Conservation (phyloP, 2,113 vertebrate species). For the Callocephalon fimbriatum region DNA sequence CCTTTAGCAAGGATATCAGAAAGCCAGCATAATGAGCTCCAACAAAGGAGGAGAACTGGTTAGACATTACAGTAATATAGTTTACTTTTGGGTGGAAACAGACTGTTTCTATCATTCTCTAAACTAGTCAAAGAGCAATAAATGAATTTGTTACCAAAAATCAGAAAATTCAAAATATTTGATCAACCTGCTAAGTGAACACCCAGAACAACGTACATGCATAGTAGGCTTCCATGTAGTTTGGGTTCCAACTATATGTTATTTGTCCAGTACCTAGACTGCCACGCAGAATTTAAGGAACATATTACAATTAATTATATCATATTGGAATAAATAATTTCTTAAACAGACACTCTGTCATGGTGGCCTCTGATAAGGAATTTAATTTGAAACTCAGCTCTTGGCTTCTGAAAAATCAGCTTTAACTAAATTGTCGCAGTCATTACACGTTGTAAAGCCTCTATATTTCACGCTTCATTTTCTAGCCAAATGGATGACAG, state of each 20-base stretch:
- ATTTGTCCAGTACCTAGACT: neutral
- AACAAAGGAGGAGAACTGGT: neutral
- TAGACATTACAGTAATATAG: neutral
- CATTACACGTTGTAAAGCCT: conserved; percentile 66
- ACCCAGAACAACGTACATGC: fast-evolving
- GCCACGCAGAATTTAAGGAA: neutral
- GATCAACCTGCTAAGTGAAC: neutral
- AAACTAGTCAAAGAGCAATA: neutral
- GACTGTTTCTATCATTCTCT: neutral
- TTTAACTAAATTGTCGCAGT: conserved; percentile 68
- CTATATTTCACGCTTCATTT: conserved; percentile 68
- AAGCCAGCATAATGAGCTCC: neutral
- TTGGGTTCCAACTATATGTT: neutral
- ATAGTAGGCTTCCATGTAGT: neutral
- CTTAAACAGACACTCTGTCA: conserved; percentile 2
- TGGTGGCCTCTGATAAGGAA: conserved; percentile 51
- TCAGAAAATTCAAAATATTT: neutral
- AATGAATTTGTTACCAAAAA: neutral
- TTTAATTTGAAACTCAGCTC: conserved; percentile 57
- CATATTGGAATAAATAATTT: conserved; percentile 61
- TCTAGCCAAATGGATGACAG: conserved; percentile 58
- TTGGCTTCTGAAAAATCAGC: conserved; percentile 56
- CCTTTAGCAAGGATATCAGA: neutral
- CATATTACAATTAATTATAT: conserved; percentile 27
- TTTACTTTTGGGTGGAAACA: neutral